Conservation (phyloP, 2,797 vertebrate genomes). For the Hyperoplus lanceolatus region DNA sequence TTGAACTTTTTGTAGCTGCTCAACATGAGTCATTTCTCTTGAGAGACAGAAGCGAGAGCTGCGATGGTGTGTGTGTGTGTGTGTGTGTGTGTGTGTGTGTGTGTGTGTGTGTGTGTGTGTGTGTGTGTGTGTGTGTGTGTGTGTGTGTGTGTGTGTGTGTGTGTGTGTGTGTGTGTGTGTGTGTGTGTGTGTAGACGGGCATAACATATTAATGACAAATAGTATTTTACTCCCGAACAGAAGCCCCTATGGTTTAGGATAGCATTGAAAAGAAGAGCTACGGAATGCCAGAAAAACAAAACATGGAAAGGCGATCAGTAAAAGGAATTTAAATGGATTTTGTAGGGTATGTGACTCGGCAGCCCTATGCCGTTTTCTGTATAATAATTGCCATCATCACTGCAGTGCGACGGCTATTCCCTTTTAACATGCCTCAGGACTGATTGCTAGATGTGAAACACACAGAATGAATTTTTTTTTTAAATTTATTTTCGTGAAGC, state of each 20-base stretch:
- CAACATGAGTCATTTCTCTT: slow-evolving; percentile 24
- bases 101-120: not conserved
- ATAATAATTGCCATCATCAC: not conserved
- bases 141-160: not conserved
- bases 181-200: not conserved
- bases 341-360: not conserved
- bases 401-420: not conserved
- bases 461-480: not conserved
- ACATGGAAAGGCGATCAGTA: not conserved
- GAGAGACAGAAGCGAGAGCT: not conserved
- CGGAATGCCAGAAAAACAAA: not conserved
- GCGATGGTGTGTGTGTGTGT: not conserved
- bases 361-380: slow-evolving; percentile 11
- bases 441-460: not conserved
- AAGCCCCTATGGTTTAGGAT: not conserved
- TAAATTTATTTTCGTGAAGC: not conserved
- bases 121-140: not conserved
- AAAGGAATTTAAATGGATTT: not conserved
- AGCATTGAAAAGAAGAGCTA: not conserved
- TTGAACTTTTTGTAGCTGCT: not conserved
- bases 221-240: not conserved
- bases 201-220: slow-evolving; percentile 15
- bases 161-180: not conserved
- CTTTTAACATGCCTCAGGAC: not conserved
- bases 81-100: too few species aligned